phyloP scores from a whole-genome alignment of 92 coral and sea anemone species.

The Zoanthus gigantus region DNA sequence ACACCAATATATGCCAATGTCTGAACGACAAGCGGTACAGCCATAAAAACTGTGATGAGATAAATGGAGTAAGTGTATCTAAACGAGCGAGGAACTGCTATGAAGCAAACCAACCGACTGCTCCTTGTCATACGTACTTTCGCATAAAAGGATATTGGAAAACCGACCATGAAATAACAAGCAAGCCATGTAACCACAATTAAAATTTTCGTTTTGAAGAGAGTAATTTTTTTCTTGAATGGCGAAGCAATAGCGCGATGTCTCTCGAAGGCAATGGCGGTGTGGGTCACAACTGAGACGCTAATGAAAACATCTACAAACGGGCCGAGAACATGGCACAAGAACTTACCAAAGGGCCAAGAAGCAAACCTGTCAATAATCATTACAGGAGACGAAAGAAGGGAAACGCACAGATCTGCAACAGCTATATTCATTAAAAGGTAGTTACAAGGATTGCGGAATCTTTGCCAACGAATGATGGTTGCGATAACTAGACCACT shows the following conservation, averaged over 20 bases:
- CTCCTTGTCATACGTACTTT: not conserved
- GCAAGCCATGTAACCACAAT: conserved; percentile 67
- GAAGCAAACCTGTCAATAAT: conserved; percentile 50
- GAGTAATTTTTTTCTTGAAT: conserved; percentile 68
- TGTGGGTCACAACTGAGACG: conserved; percentile 79
- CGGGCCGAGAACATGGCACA: conserved; percentile 70
- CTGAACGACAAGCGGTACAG: conserved; percentile 57
- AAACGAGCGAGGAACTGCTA: conserved; percentile 33
- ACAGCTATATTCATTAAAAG: conserved; percentile 67
- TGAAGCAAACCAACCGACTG: not conserved
- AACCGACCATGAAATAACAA: conserved; percentile 73
- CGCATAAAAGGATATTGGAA: conserved; percentile 62
- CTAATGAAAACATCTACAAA: conserved; percentile 80
- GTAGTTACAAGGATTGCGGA: conserved; percentile 73
- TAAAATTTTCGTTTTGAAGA: conserved; percentile 65
- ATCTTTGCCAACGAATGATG: conserved; percentile 62
- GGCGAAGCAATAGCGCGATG: conserved; percentile 80
- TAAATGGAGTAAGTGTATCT: conserved; percentile 61
- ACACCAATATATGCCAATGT: conserved; percentile 61
- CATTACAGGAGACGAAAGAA: conserved; percentile 57
- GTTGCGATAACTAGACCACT: conserved; percentile 62
- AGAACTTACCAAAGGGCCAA: conserved; percentile 68
- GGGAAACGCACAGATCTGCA: conserved; percentile 63
- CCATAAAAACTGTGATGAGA: conserved; percentile 54
- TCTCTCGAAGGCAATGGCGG: conserved; percentile 78